Conservation (phyloP, 2,113 vertebrate genomes). For the Microtus ochrogaster region DNA sequence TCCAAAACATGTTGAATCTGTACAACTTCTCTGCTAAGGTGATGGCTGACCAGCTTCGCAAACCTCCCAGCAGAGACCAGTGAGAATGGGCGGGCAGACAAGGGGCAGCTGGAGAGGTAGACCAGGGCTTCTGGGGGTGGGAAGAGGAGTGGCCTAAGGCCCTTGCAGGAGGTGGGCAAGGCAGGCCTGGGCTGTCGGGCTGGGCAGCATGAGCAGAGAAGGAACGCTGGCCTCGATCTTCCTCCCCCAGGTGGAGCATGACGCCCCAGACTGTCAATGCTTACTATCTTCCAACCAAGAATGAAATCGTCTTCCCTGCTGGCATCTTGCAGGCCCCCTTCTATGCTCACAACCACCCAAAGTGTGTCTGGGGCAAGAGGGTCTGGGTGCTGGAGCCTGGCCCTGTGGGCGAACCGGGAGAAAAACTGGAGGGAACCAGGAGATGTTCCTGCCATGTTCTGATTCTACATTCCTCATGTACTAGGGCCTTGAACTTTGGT, state of each 20-base stretch:
- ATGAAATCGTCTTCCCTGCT: conserved; percentile 97
- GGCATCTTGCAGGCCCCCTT: conserved; percentile 99
- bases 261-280: conserved; percentile 98
- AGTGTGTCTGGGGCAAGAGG: conserved; percentile 87
- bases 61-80: conserved; percentile 97
- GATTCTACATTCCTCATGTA: conserved; percentile 35
- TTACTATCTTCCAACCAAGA: conserved; percentile 99
- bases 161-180: neutral
- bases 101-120: conserved; percentile 17
- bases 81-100: conserved; percentile 82
- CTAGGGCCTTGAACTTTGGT: conserved; percentile 97
- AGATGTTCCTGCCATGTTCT: neutral
- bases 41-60: conserved; percentile 98
- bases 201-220: neutral
- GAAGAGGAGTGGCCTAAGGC: neutral
- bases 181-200: neutral
- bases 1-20: conserved; percentile 99
- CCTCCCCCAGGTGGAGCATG: conserved; percentile 95
- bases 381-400: neutral
- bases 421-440: neutral
- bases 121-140: neutral
- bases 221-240: neutral
- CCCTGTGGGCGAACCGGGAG: neutral
- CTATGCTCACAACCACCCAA: conserved; percentile 95
- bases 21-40: conserved; percentile 98